Percentiles rank a stretch among this genome's conserved stretches.
phyloP scores from a whole-genome alignment of 2,888 invertebrate species.

The Pilophorus perplexus region DNA sequence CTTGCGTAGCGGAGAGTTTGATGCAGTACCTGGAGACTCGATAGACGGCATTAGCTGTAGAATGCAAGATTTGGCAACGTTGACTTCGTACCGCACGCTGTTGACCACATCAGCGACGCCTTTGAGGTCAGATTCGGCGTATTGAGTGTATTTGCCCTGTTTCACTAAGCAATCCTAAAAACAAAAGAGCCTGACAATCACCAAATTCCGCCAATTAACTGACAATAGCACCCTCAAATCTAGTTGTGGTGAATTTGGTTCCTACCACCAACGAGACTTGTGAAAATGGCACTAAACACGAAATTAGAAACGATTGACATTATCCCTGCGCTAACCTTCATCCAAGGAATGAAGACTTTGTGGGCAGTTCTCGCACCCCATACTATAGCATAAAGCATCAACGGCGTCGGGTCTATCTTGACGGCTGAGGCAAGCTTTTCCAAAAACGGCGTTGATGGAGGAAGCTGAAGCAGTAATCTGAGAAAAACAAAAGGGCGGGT shows the following conservation, averaged over 20 bases:
- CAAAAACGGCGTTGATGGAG: slow-evolving; percentile 85
- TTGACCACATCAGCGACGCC: slow-evolving; percentile 70
- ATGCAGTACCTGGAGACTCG: slow-evolving; percentile 24
- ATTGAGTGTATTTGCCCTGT: slow-evolving; percentile 84
- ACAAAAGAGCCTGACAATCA: not conserved
- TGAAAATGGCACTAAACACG: no score
- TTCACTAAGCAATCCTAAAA: slow-evolving; percentile 77
- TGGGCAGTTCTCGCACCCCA: slow-evolving; percentile 87
- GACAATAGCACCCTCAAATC: not conserved
- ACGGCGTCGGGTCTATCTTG: slow-evolving; percentile 62
- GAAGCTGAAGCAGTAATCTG: slow-evolving; percentile 77
- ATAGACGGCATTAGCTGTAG: slow-evolving; percentile 55
- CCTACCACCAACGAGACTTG: no score
- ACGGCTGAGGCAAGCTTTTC: slow-evolving; percentile 70
- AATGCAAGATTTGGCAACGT: slow-evolving; percentile 63
- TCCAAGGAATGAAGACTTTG: slow-evolving; percentile 82
- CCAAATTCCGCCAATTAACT: not conserved
- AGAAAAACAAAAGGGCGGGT: slow-evolving; percentile 38
- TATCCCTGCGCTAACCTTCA: slow-evolving; percentile 58
- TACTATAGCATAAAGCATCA: slow-evolving; percentile 76
- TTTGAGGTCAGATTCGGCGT: slow-evolving; percentile 68
- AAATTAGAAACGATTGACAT: not conserved
- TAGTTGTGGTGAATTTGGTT: no score
- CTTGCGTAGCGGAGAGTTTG: no score
- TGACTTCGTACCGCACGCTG: slow-evolving; percentile 61